Evolutionary conservation across 2,113 vertebrate genomes (phyloP), one percentile per base, ranked within the genome.

Genomic region (Vireo altiloquus): DNA sequence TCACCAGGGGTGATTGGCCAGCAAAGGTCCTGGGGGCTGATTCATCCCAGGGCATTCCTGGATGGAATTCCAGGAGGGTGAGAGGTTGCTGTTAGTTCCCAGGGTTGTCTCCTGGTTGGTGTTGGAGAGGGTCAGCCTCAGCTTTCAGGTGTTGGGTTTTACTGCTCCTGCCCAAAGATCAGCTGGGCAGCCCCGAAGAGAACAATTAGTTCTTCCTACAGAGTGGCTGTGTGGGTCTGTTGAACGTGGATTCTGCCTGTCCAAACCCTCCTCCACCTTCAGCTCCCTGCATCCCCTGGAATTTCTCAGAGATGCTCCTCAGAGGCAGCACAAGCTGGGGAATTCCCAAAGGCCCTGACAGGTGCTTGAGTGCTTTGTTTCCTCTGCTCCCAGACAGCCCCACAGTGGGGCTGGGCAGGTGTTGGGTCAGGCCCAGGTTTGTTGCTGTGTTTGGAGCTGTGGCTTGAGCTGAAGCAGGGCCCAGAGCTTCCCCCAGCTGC

Each of bases 161-260:
- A 12, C 42, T 70, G 61, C 12, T 46, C 53, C 30, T 61, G 49
- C 17, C 65, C 63, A 50, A 47, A 80, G 25, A 15, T 61, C 30
- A 61, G 21, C 22, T 65, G 46, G 53, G n/a, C 53, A 85, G 33
- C 53, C 18, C 17, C 5, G 1, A 20, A 2, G 22, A 79, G 61
- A 49, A 68, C 12, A 39, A 28, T 22, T 10, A 30, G 27, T 27
- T 17, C 30, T 60, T 44, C 24, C 31, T 85, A 15, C 30, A 42
- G 11, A 42, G 25, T 70, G 23, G 6, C 15, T 42, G 2, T 20
- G 10, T 46, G 44, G 40, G 25, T 46, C 53, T 80, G n/a, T 25
- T 50, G 11, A 31, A 15, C 0, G 0, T n/a, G n/a, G 57, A 21
- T 19, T 33, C 71, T 71, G 27, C 27, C 33, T 61, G 28, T 30